Conservation (phyloP, 2,888 invertebrate species). For the Apoda limacodes region DNA sequence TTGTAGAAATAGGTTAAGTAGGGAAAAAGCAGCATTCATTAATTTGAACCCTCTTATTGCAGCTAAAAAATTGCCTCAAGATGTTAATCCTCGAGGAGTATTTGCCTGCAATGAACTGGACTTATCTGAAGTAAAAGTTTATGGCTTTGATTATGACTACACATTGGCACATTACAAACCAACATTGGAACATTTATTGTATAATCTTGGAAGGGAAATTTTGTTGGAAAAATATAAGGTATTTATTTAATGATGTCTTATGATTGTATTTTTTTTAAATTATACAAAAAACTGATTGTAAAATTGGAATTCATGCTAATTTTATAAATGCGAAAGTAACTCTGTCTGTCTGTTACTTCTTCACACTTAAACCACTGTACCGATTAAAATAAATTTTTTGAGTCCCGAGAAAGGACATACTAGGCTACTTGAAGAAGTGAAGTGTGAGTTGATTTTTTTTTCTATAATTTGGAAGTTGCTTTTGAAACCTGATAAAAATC, state of each 20-base stretch:
- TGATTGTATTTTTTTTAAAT: slow-evolving; percentile 8
- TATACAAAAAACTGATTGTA: slow-evolving; percentile 3
- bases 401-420: too few species aligned
- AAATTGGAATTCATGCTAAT: too few species aligned
- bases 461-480: slow-evolving; percentile 1
- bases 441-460: too few species aligned
- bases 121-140: slow-evolving; percentile 90
- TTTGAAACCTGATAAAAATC: background rate
- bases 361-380: too few species aligned
- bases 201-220: slow-evolving; percentile 88
- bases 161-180: slow-evolving; percentile 96
- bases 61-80: slow-evolving; percentile 89
- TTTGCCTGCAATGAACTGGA: slow-evolving; percentile 98
- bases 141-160: slow-evolving; percentile 99
- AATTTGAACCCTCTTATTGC: too few species aligned
- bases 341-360: too few species aligned
- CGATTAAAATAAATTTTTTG: too few species aligned
- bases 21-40: too few species aligned
- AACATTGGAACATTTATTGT: slow-evolving; percentile 88
- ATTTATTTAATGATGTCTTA: slow-evolving; percentile 16
- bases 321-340: too few species aligned
- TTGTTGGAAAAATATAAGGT: slow-evolving; percentile 92
- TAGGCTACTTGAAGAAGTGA: too few species aligned
- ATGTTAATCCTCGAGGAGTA: slow-evolving; percentile 88
- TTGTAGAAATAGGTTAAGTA: too few species aligned